phyloP scores from a whole-genome alignment of 1,140 invertebrate species.

The Tachypleus tridentatus region DNA sequence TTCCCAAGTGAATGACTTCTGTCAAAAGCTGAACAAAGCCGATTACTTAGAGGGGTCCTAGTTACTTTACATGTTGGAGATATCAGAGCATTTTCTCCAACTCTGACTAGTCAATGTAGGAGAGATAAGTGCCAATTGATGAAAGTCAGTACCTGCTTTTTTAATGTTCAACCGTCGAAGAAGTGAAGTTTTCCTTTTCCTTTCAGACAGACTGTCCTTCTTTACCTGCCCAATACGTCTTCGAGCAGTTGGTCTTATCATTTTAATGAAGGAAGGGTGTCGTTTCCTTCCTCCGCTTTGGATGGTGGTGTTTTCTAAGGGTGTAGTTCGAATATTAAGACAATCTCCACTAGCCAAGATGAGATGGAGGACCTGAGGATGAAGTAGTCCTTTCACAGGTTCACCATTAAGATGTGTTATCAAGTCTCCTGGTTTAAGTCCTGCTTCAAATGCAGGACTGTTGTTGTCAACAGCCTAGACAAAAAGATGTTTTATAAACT shows the following conservation, averaged over 20 bases:
- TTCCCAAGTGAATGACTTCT: constrained; percentile 34
- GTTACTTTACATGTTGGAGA: constrained; percentile 33
- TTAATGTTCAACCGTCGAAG: constrained; percentile 81
- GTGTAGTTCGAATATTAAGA: constrained; percentile 77
- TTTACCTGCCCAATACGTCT: constrained; percentile 22
- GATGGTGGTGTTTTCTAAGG: constrained; percentile 88
- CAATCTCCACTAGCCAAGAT: constrained; percentile 77
- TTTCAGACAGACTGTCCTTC: constrained; percentile 49
- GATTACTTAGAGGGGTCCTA: constrained; percentile 42
- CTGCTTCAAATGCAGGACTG: constrained; percentile 90
- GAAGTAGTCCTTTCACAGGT: constrained; percentile 80
- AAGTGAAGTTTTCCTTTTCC: constrained; percentile 72
- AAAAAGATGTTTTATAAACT: constrained; percentile 1
- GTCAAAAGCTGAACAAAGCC: constrained; percentile 38
- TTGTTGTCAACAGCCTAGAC: constrained; percentile 76
- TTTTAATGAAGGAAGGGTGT: constrained; percentile 59
- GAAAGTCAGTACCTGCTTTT: constrained; percentile 68
- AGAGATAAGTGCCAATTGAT: constrained; percentile 41
- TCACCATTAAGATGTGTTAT: constrained; percentile 96
- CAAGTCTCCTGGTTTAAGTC: constrained; percentile 79
- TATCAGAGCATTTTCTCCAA: constrained; percentile 37
- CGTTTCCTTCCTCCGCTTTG: constrained; percentile 60
- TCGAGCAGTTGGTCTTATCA: constrained; percentile 41
- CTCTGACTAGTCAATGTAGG: constrained; percentile 36
- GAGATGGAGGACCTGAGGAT: constrained; percentile 84